These are phyloP conservation scores for Poecile atricapillus DNA, from an alignment of 2,113 vertebrate species.

Conservation along the genomic window DNA sequence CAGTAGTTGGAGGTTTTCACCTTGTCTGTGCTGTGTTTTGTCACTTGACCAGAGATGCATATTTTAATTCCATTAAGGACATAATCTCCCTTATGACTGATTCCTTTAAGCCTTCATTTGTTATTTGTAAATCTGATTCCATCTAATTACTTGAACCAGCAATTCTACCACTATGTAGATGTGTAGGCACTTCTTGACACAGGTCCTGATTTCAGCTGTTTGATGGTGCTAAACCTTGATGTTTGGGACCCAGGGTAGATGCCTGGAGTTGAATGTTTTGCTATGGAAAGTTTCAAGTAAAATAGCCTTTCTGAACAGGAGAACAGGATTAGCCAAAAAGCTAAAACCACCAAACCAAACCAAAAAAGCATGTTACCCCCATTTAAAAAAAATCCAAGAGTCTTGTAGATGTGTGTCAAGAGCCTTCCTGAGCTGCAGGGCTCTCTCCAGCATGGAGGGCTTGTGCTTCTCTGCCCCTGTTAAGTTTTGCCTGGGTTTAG, in stretches of 20 bases:
- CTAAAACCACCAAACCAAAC: background rate
- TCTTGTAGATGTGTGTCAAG: background rate
- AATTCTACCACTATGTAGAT: fast-evolving
- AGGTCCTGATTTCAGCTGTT: background rate
- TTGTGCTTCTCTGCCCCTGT: background rate
- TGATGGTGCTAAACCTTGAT: background rate
- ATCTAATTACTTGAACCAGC: background rate
- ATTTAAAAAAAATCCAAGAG: background rate
- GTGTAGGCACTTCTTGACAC: background rate
- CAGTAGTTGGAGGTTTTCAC: background rate
- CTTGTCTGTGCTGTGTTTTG: background rate
- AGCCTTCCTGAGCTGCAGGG: background rate
- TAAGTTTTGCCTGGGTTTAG: background rate
- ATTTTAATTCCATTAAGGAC: background rate
- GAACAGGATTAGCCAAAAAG: background rate
- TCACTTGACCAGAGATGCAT: background rate
- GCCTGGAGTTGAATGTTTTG: background rate
- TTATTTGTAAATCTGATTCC: background rate
- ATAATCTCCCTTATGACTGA: background rate
- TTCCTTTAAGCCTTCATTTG: background rate
- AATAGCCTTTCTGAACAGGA: background rate
- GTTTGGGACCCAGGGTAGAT: background rate
- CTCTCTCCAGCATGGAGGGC: background rate
- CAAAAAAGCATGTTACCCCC: background rate
- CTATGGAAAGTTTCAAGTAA: background rate